Base-by-base conservation (phyloP, 1,140 invertebrate genomes). In the Drosophila watanabei region DNA sequence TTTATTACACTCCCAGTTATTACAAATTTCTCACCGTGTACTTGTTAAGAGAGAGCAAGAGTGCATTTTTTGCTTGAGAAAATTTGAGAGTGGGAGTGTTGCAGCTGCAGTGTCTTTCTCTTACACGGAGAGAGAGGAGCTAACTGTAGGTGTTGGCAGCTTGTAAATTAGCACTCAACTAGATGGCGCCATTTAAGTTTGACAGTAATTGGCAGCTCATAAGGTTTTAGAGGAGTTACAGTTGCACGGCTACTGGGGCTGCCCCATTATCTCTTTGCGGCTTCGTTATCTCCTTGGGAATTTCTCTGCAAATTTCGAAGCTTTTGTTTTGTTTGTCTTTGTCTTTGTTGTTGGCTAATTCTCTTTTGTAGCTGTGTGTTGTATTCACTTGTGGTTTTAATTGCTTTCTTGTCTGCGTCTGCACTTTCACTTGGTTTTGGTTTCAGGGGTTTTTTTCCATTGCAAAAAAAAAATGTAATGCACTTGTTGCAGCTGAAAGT, bases 381-480 rank as follows among this genome's bases (percentile, higher is more conserved):
- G 35, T 20, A n/a, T 63, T 62, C 20, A 16, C 32, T 46, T 39
- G 48, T 56, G 63, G 32, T 73, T 73, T 73, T 73, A 73, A 73
- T 73, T 73, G 71, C 56, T 61, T 73, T 70, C 28, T 28, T 16
- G 46, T 52, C 11, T 41, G 43, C 35, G 51, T 37, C 45, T 33
- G 52, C 54, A 73, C 71, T 73, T 73, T 73, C 71, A 73, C 71
- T 73, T 32, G 70, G 66, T 32, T 60, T 59, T 58, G 30, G 45
- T 64, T 46, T 63, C 39, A 43, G n/a, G 5, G 14, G 10, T 20
- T 20, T 20, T 10, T 56, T 61, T 43, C 13, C 33, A 33, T 60
- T 59, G 35, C 60, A 33, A 39, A 9, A 33, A 49, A 45, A n/a
- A n/a, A n/a, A n/a, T 62, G 64, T 20, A 71, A 69, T 68, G 51